A percentile compares a stretch with the other conserved stretches of the same genome.
Evolutionary conservation across 2,797 vertebrate genomes (phyloP).

Genomic region (Notamacropus eugenii): DNA sequence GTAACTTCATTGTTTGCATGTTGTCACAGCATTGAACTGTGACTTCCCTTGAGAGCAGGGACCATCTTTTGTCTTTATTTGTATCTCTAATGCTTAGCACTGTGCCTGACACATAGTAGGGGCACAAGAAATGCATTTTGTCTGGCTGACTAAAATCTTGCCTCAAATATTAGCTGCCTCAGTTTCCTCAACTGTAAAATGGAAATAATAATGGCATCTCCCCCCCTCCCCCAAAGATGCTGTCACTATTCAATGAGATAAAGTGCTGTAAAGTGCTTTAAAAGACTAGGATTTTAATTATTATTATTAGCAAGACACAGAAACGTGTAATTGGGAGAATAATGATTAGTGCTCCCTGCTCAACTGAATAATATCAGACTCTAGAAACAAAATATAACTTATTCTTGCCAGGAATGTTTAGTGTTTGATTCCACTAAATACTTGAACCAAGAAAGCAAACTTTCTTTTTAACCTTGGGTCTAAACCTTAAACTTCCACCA

Average conservation of each 20-base stretch:
- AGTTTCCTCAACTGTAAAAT: not conserved
- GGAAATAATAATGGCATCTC: not conserved
- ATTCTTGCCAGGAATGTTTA: slow-evolving; percentile 50
- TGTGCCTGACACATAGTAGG: not conserved
- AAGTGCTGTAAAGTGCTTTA: not conserved
- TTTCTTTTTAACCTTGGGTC: slow-evolving; percentile 14
- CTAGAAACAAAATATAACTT: slow-evolving; percentile 39
- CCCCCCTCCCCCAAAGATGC: not conserved
- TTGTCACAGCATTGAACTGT: not conserved
- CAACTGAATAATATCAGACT: not conserved
- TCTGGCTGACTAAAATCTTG: not conserved
- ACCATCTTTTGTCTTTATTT: not conserved
- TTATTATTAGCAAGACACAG: not conserved
- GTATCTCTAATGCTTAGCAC: not conserved
- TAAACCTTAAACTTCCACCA: not conserved
- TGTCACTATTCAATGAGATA: not conserved
- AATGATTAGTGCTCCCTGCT: not conserved
- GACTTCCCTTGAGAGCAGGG: not conserved
- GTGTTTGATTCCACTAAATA: slow-evolving; percentile 58
- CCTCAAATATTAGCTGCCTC: not conserved
- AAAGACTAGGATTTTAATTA: not conserved
- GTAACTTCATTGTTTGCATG: not conserved
- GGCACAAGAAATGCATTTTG: not conserved
- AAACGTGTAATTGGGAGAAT: slow-evolving; percentile 8
- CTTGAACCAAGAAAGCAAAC: slow-evolving; percentile 61